Evolutionary conservation across 2,888 invertebrate genomes (phyloP), one percentile per base, ranked within the genome.

Genomic region (Hylaea fasciaria): DNA sequence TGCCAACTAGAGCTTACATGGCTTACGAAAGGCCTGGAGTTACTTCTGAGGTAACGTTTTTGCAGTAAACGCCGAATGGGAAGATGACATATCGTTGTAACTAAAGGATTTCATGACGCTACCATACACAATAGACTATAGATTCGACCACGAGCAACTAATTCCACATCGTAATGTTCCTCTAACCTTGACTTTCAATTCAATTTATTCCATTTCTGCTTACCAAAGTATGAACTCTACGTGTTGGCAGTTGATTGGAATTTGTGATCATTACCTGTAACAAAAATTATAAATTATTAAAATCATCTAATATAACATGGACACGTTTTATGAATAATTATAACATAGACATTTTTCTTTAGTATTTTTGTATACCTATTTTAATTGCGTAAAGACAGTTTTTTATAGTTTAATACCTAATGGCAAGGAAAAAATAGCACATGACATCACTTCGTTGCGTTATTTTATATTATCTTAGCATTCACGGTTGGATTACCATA

Each of bases 401-500:
- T n/a, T n/a, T n/a, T n/a, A n/a, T n/a, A n/a, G n/a, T n/a, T n/a
- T n/a, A n/a, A n/a, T n/a, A n/a, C n/a, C n/a, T n/a, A n/a, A n/a
- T n/a, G n/a, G n/a, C 37, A 39, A 39, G 48, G 17, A 50, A 29
- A 14, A 40, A n/a, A 14, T 17, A 14, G 13, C 14, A 29, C 1
- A 48, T 53, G 16, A 35, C 37, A 32, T 53, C 37, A 58, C 22
- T 17, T 12, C 41, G 46, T 41, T 46, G 16, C 46, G 52, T 29
- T n/a, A 51, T 13, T 29, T 12, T 22, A 35, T 16, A 54, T 54
- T 54, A 44, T n/a, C 28, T 49, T 49, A 47, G 14, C n/a, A 52
- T 44, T 65, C 59, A 62, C 50, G 65, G 53, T 59, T 50, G 53
- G 41, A 32, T 52, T 46, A 29, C 16, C 43, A 17, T 62, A 40